Conservation (phyloP, 2,888 invertebrate genomes). For the Nysson spinosus region DNA sequence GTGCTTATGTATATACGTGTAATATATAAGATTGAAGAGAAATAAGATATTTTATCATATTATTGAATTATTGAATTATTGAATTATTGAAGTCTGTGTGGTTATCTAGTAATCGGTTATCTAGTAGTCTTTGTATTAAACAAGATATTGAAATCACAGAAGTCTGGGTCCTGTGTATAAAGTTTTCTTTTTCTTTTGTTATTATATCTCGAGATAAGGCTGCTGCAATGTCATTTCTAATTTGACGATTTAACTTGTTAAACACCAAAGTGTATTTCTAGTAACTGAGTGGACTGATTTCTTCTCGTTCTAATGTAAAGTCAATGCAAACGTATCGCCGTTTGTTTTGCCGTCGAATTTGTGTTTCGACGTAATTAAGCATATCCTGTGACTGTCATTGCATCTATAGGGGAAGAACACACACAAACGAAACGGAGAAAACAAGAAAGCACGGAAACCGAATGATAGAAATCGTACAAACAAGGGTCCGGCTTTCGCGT, state of each 20-base stretch:
- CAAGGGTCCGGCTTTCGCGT: background rate
- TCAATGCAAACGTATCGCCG: constrained; percentile 50
- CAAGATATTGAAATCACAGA: constrained; percentile 11
- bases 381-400: constrained; percentile 64
- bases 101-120: background rate
- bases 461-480: constrained; percentile 29
- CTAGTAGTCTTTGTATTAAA: background rate
- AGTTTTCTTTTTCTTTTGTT: constrained; percentile 49
- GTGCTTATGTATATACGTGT: too few relatives aligned
- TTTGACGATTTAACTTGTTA: constrained; percentile 55
- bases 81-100: too few relatives aligned
- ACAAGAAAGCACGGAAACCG: constrained; percentile 50
- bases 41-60: too few relatives aligned
- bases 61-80: too few relatives aligned
- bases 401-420: too few relatives aligned
- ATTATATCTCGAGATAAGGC: constrained; percentile 37
- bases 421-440: constrained; percentile 57
- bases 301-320: constrained; percentile 55
- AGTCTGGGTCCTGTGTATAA: constrained; percentile 36
- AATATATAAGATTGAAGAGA: too few relatives aligned
- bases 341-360: constrained; percentile 64
- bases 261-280: constrained; percentile 55
- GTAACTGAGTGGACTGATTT: constrained; percentile 53
- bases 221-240: constrained; percentile 54
- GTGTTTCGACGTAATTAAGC: constrained; percentile 60